Conservation (phyloP, 92 coral and sea anemone species). For the Parazoanthus darwini region DNA sequence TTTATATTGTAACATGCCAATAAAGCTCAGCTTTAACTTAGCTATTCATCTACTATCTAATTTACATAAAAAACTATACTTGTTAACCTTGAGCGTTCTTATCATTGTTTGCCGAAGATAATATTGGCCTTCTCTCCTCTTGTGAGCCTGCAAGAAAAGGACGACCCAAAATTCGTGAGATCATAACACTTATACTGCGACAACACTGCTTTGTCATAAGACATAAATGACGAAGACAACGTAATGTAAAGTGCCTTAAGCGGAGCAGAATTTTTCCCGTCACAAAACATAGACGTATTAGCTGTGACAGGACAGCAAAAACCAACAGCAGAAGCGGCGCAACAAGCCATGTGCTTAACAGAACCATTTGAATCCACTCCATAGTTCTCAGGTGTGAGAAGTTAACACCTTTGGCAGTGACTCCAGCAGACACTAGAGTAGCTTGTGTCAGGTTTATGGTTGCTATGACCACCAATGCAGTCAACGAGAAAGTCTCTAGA, state of each 20-base stretch:
- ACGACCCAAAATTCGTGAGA: not conserved
- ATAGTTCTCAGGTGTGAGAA: not conserved
- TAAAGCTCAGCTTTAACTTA: too few relatives aligned
- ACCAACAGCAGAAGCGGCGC: not conserved
- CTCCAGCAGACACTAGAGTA: not conserved
- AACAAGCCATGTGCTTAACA: not conserved
- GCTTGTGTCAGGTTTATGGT: constrained; percentile 8
- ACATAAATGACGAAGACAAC: too few relatives aligned
- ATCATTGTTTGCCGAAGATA: not conserved
- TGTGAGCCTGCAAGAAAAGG: not conserved
- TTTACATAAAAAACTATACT: too few relatives aligned
- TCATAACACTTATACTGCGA: not conserved
- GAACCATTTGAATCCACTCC: not conserved
- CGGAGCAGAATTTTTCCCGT: not conserved
- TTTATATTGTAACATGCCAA: too few relatives aligned
- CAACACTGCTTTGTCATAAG: not conserved
- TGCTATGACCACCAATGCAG: constrained; percentile 26
- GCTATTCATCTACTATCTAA: too few relatives aligned
- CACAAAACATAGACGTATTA: not conserved
- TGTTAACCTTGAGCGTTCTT: not conserved
- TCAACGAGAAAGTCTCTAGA: constrained; percentile 22
- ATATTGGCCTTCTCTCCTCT: not conserved
- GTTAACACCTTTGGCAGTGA: not conserved
- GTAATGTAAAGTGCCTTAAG: not conserved
- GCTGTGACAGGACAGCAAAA: not conserved